Conservation (phyloP, 2,113 vertebrate genomes). For the Cygnus buccinator region DNA sequence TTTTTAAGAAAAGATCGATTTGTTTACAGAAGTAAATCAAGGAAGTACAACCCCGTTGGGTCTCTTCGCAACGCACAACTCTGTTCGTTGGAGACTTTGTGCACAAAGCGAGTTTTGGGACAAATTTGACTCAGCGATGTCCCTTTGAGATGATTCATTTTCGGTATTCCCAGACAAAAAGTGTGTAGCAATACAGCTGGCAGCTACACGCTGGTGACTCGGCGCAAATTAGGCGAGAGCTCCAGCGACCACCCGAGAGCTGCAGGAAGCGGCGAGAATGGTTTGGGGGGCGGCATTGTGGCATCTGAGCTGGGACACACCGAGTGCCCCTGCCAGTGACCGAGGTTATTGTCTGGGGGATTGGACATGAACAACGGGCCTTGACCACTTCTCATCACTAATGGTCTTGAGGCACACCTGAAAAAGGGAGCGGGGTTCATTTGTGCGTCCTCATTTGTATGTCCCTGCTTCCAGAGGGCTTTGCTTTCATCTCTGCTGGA, state of each 20-base stretch:
- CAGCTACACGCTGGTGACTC: neutral
- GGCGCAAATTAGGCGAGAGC: neutral
- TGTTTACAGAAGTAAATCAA: neutral
- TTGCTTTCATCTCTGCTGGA: neutral
- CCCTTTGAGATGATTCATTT: neutral
- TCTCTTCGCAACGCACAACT: neutral
- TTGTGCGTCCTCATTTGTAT: neutral
- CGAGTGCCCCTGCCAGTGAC: neutral
- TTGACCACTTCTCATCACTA: neutral
- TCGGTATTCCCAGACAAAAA: neutral
- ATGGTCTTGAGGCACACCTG: fast-evolving
- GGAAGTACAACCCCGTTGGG: neutral
- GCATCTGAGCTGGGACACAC: neutral
- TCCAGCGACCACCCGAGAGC: constrained; percentile 18
- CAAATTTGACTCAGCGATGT: neutral
- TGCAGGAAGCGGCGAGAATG: constrained; percentile 23
- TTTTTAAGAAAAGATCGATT: no score
- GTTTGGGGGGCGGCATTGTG: constrained; percentile 33
- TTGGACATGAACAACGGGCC: fast-evolving
- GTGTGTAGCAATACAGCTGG: neutral
- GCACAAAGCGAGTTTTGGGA: neutral
- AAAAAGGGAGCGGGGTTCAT: neutral
- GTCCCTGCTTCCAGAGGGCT: neutral
- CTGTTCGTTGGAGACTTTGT: neutral
- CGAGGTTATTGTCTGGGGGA: fast-evolving